These are phyloP conservation scores for Hymenopus coronatus DNA, from an alignment of 2,888 invertebrate genomes.

Conservation along the genomic window DNA sequence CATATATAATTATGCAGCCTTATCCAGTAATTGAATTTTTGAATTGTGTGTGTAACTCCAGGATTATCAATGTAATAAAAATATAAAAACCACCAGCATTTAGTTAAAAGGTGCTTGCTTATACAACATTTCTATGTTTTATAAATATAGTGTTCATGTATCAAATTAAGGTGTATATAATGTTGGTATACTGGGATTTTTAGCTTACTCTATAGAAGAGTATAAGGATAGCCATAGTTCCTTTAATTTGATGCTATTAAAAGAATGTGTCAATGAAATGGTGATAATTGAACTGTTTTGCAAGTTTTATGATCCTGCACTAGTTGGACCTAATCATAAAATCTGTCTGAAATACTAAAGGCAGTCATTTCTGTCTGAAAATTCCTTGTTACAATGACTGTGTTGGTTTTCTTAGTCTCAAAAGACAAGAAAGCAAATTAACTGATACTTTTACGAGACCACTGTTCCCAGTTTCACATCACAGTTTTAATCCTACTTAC, in stretches of 20 bases:
- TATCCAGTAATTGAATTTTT: too few species aligned
- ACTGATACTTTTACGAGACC: neutral
- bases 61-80: too few species aligned
- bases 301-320: neutral
- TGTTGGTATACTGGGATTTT: too few species aligned
- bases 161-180: too few species aligned
- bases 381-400: neutral
- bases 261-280: neutral
- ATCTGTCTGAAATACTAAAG: neutral
- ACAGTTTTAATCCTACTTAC: constrained; percentile 6
- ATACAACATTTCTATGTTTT: too few species aligned
- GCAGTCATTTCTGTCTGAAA: neutral
- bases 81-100: too few species aligned
- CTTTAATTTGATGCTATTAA: neutral
- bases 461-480: neutral
- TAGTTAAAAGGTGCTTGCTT: too few species aligned
- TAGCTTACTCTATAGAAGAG: neutral
- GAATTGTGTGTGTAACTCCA: too few species aligned
- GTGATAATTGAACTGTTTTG: constrained; percentile 7
- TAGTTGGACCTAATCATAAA: constrained; percentile 9
- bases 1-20: too few species aligned
- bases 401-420: neutral
- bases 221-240: neutral
- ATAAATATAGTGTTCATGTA: too few species aligned
- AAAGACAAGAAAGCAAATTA: neutral